phyloP scores from a whole-genome alignment of 2,113 vertebrate genomes.

The Saccopteryx leptura region DNA sequence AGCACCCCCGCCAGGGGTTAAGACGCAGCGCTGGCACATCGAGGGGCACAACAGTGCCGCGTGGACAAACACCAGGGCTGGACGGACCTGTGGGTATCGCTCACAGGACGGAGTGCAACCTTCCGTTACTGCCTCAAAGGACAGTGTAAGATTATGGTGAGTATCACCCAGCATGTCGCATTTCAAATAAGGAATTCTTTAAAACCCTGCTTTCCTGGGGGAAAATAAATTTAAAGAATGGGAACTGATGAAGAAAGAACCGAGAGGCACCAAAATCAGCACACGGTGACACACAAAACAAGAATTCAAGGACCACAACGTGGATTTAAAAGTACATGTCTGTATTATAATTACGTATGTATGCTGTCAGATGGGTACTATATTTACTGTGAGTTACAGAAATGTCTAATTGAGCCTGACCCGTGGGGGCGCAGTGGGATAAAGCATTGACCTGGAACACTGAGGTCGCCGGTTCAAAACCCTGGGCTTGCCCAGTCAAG shows the following conservation, averaged over 20 bases:
- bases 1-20: neutral
- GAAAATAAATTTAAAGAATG: slow-evolving; percentile 78
- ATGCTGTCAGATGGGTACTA: no score
- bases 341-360: no score
- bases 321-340: neutral
- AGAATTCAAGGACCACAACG: neutral
- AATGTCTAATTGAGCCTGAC: no score
- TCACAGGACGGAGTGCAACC: neutral
- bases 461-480: no score
- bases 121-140: neutral
- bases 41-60: accelerated
- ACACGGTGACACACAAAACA: neutral
- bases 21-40: accelerated
- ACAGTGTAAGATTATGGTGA: neutral
- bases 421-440: no score
- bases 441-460: no score
- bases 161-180: neutral
- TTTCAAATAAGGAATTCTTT: slow-evolving; percentile 16
- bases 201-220: neutral
- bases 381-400: no score
- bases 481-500: no score
- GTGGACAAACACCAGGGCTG: no score
- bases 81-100: neutral
- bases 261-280: neutral
- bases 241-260: neutral